Percentiles rank a stretch among this genome's conserved stretches.
Conservation (phyloP, 2,113 vertebrate species). For the Oxygymnocypris stewartii region DNA sequence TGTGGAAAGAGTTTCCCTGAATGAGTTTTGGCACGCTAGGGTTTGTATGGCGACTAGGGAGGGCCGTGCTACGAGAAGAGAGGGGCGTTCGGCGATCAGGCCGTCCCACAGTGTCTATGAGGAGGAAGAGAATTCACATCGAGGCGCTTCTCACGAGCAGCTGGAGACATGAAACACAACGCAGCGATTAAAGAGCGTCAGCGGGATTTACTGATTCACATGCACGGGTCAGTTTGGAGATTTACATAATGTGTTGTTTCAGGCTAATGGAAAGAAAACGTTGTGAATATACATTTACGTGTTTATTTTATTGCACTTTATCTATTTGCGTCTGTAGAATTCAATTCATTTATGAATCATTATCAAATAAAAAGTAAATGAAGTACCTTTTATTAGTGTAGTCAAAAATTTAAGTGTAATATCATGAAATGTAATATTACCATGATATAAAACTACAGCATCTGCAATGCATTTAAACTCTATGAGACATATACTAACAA, state of each 20-base stretch:
- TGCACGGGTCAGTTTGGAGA: neutral
- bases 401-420: no score
- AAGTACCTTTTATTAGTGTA: no score
- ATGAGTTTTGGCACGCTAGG: conserved; percentile 71
- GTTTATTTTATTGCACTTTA: neutral
- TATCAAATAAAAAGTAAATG: no score
- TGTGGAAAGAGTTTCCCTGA: conserved; percentile 70
- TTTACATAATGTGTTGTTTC: neutral
- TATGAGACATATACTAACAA: neutral
- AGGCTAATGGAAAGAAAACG: no score
- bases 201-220: neutral
- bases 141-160: conserved; percentile 15
- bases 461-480: neutral
- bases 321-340: neutral
- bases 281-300: neutral
- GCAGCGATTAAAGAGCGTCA: neutral
- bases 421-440: neutral
- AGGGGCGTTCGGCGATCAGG: neutral
- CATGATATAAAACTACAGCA: neutral
- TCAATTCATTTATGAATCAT: neutral
- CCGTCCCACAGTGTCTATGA: conserved; percentile 55
- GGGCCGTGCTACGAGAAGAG: neutral
- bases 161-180: neutral
- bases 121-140: conserved; percentile 49
- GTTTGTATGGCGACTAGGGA: conserved; percentile 57